Evolutionary conservation across 2,113 vertebrate genomes (phyloP).

Genomic region (Salminus brasiliensis): DNA sequence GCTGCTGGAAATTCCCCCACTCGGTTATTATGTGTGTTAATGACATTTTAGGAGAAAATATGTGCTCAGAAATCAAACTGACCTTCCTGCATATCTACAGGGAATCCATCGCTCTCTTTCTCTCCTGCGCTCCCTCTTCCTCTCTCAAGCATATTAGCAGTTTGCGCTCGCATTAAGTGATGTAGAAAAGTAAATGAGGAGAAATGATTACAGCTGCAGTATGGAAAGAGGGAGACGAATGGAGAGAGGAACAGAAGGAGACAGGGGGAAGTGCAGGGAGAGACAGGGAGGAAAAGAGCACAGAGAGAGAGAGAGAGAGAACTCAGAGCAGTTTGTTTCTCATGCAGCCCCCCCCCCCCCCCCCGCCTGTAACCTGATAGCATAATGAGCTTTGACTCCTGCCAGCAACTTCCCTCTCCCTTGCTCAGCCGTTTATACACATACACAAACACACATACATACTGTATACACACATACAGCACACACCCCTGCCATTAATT

Average conservation of each 20-base stretch:
- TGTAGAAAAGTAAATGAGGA: background rate
- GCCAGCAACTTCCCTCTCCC: constrained; percentile 19
- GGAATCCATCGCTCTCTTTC: background rate
- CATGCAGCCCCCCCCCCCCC: constrained; percentile 35
- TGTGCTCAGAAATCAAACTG: background rate
- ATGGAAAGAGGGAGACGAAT: background rate
- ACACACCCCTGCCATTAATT: background rate
- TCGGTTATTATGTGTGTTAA: background rate
- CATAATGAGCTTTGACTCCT: constrained; percentile 50
- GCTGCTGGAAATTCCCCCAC: background rate
- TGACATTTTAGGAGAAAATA: constrained; percentile 1
- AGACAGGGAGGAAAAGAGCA: constrained; percentile 27
- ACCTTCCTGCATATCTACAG: background rate
- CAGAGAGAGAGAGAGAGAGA: constrained; percentile 24
- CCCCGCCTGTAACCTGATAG: constrained; percentile 47
- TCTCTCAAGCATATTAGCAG: constrained; percentile 12
- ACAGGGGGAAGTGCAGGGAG: background rate
- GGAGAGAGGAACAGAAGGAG: constrained; percentile 8
- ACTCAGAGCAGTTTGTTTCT: constrained; percentile 31
- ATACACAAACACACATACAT: background rate
- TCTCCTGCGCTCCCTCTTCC: background rate
- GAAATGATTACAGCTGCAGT: background rate
- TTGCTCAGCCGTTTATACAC: background rate
- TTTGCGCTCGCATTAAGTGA: background rate
- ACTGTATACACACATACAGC: background rate